These are phyloP conservation scores for Harlomillsia oculata DNA, from an alignment of 1,140 invertebrate genomes.

Conservation along the genomic window DNA sequence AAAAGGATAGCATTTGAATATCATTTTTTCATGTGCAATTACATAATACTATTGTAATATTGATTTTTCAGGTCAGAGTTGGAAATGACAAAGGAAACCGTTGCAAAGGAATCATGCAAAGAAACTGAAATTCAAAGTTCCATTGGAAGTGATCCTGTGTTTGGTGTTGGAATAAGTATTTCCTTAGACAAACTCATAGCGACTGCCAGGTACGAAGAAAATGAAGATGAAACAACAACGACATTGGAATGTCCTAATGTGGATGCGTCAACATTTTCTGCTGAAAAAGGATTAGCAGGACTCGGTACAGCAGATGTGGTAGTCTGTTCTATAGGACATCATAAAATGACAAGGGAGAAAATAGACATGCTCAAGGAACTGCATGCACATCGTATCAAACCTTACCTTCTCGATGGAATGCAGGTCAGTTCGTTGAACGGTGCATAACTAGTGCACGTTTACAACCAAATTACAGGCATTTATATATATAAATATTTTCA, in stretches of 20 bases:
- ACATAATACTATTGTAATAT: not conserved
- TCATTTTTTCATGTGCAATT: conserved; percentile 8
- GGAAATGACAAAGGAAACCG: conserved; percentile 39
- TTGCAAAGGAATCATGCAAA: conserved; percentile 43
- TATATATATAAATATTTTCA: not conserved
- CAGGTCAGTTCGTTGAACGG: conserved; percentile 41
- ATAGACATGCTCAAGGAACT: conserved; percentile 50
- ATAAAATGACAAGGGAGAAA: conserved; percentile 52
- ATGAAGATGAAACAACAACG: conserved; percentile 41
- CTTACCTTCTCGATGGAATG: conserved; percentile 45
- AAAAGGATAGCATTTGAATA: not conserved
- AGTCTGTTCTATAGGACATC: conserved; percentile 52
- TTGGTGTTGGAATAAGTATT: conserved; percentile 64
- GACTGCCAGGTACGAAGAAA: conserved; percentile 42
- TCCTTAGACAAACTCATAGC: conserved; percentile 57
- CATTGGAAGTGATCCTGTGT: no score
- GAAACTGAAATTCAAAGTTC: no score
- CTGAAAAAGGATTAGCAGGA: no score
- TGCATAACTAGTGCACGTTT: not conserved
- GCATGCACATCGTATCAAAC: conserved; percentile 48
- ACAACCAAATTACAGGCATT: not conserved
- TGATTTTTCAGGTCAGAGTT: conserved; percentile 41
- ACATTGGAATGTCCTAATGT: conserved; percentile 42
- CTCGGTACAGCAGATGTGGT: conserved; percentile 51
- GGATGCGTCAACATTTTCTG: no score